Conservation (phyloP, 1,140 invertebrate species). For the Lutraria rhynchaena region DNA sequence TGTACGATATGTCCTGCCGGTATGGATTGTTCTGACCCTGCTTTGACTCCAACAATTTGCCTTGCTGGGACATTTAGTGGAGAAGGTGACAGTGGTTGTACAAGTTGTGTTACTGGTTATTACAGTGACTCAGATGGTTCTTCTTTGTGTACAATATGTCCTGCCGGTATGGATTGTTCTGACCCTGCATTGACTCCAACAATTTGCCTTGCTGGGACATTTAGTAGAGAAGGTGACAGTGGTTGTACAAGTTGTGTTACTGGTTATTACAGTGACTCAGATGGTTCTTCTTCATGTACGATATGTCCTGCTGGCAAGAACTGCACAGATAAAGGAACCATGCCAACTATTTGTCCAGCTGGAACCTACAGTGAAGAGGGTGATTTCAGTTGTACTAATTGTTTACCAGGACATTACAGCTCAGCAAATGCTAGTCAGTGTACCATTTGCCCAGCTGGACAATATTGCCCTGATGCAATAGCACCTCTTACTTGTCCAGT, state of each 20-base stretch:
- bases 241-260: slow-evolving; percentile 31
- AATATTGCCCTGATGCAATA: slow-evolving; percentile 59
- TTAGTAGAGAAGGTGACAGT: slow-evolving; percentile 31
- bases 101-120: slow-evolving; percentile 58
- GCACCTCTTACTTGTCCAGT: slow-evolving; percentile 50
- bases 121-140: slow-evolving; percentile 55
- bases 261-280: slow-evolving; percentile 38
- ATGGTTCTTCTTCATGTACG: slow-evolving; percentile 28
- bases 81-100: slow-evolving; percentile 54
- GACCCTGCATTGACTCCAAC: slow-evolving; percentile 43
- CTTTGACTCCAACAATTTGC: slow-evolving; percentile 51
- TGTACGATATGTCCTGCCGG: slow-evolving; percentile 58
- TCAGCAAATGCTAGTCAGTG: slow-evolving; percentile 42
- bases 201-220: slow-evolving; percentile 44
- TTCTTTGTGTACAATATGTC: slow-evolving; percentile 55
- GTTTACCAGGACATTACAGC: slow-evolving; percentile 57
- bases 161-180: slow-evolving; percentile 62
- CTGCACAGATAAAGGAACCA: slow-evolving; percentile 22
- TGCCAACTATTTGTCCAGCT: slow-evolving; percentile 46
- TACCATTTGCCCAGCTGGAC: slow-evolving; percentile 64
- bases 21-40: slow-evolving; percentile 60
- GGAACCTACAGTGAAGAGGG: slow-evolving; percentile 62
- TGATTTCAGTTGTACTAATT: slow-evolving; percentile 56
- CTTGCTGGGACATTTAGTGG: slow-evolving; percentile 61
- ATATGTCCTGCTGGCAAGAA: slow-evolving; percentile 58